phyloP scores from a whole-genome alignment of 2,888 invertebrate genomes.

The Zaprionus lineosus region DNA sequence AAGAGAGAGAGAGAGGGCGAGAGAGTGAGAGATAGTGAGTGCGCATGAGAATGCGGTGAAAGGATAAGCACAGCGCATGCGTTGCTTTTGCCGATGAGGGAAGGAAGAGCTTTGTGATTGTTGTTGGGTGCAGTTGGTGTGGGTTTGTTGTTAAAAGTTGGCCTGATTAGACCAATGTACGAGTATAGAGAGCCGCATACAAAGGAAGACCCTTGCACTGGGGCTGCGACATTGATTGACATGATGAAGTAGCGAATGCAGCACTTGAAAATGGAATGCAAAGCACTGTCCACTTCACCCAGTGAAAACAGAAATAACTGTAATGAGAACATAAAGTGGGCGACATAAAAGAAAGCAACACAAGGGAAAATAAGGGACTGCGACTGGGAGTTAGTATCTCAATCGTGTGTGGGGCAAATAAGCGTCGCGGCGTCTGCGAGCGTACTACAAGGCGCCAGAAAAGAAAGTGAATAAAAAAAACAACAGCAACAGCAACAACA shows the following conservation, averaged over 20 bases:
- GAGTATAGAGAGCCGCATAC: slow-evolving; percentile 15
- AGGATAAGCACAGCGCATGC: slow-evolving; percentile 50
- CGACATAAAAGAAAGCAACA: neutral
- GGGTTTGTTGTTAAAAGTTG: slow-evolving; percentile 64
- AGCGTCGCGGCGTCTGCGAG: slow-evolving; percentile 40
- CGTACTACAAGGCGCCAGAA: slow-evolving; percentile 64
- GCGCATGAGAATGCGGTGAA: no score
- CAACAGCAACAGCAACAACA: slow-evolving; percentile 6
- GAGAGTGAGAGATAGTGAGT: slow-evolving; percentile 10
- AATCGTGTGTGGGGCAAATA: slow-evolving; percentile 40
- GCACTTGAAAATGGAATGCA: slow-evolving; percentile 44
- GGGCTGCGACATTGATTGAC: slow-evolving; percentile 52
- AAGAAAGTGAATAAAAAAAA: slow-evolving; percentile 11
- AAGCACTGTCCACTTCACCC: slow-evolving; percentile 17
- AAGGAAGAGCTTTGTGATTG: slow-evolving; percentile 20
- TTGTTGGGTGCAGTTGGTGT: slow-evolving; percentile 22
- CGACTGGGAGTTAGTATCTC: slow-evolving; percentile 19
- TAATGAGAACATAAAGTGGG: neutral
- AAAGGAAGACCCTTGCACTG: slow-evolving; percentile 19
- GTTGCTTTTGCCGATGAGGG: slow-evolving; percentile 62
- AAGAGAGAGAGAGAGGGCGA: slow-evolving; percentile 8
- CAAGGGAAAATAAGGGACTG: no score
- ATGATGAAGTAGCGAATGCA: slow-evolving; percentile 50
- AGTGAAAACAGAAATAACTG: slow-evolving; percentile 5
- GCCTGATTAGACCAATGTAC: slow-evolving; percentile 58